Percentiles rank a stretch among this genome's conserved stretches.
phyloP scores from a whole-genome alignment of 2,113 vertebrate species.

The Mixornis gularis region DNA sequence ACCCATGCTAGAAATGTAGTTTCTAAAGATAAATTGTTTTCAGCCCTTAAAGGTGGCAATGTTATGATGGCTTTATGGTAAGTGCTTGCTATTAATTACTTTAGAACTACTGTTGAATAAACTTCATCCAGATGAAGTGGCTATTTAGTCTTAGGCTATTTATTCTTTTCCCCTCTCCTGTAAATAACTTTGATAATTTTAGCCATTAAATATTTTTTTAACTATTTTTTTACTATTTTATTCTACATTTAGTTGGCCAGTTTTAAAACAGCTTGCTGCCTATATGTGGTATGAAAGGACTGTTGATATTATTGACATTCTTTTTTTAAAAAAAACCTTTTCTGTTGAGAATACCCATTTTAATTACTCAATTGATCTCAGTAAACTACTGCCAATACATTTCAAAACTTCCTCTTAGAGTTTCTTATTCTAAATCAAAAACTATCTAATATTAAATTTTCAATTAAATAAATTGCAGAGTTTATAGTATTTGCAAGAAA shows the following conservation, averaged over 20 bases:
- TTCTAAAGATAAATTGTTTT: slow-evolving; percentile 45
- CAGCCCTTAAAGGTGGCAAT: slow-evolving; percentile 42
- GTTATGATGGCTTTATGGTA: slow-evolving; percentile 9
- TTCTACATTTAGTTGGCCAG: slow-evolving; percentile 3
- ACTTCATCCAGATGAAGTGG: slow-evolving; percentile 9
- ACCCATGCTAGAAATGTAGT: neutral
- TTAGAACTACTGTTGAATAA: slow-evolving; percentile 34
- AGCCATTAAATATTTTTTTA: neutral
- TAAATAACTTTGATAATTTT: slow-evolving; percentile 63
- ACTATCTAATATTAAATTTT: neutral
- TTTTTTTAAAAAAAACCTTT: neutral
- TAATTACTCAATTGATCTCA: slow-evolving; percentile 34
- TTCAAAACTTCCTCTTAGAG: neutral
- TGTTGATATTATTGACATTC: neutral
- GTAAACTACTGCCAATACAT: neutral
- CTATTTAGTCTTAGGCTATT: slow-evolving; percentile 4
- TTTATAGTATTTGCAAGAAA: slow-evolving; percentile 5
- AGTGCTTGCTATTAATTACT: slow-evolving; percentile 57
- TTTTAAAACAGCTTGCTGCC: neutral
- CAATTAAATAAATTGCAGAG: slow-evolving; percentile 18
- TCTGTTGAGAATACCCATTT: neutral
- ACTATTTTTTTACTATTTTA: slow-evolving; percentile 3
- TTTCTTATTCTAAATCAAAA: neutral
- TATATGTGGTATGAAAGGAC: neutral
- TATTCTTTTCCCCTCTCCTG: neutral